phyloP scores from a whole-genome alignment of 2,797 vertebrate species.

The Cheirogaleus major region DNA sequence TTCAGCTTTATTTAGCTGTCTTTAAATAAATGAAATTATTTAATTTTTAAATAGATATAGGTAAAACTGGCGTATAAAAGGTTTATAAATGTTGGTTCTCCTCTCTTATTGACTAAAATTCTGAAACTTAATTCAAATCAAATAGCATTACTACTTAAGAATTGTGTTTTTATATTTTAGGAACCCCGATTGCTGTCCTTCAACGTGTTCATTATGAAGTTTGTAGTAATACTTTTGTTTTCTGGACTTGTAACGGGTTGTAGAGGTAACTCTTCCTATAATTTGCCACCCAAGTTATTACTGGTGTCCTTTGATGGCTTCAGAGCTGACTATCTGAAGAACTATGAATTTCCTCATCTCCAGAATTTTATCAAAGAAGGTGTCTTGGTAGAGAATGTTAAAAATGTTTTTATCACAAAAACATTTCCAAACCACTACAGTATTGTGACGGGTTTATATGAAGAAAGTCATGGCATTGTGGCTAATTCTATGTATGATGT shows the following conservation, averaged over 20 bases:
- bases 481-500: constrained; percentile 94
- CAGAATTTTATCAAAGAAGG: constrained; percentile 90
- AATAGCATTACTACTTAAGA: background rate
- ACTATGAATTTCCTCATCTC: constrained; percentile 93
- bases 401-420: constrained; percentile 95
- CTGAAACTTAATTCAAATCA: constrained; percentile 1
- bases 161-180: constrained; percentile 74
- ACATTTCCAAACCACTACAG: constrained; percentile 99
- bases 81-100: background rate
- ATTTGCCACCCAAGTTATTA: constrained; percentile 84
- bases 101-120: background rate
- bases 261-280: constrained; percentile 55
- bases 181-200: constrained; percentile 50
- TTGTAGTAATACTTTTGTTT: constrained; percentile 51
- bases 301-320: constrained; percentile 98
- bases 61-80: background rate
- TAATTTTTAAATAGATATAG: background rate
- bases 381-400: constrained; percentile 92
- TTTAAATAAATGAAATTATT: background rate
- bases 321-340: constrained; percentile 94
- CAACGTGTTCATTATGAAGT: constrained; percentile 72
- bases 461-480: constrained; percentile 96
- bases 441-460: constrained; percentile 95
- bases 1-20: background rate
- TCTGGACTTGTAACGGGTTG: constrained; percentile 69